These are phyloP conservation scores for Micronisus gabar DNA, from an alignment of 2,113 vertebrate genomes.

Conservation along the genomic window DNA sequence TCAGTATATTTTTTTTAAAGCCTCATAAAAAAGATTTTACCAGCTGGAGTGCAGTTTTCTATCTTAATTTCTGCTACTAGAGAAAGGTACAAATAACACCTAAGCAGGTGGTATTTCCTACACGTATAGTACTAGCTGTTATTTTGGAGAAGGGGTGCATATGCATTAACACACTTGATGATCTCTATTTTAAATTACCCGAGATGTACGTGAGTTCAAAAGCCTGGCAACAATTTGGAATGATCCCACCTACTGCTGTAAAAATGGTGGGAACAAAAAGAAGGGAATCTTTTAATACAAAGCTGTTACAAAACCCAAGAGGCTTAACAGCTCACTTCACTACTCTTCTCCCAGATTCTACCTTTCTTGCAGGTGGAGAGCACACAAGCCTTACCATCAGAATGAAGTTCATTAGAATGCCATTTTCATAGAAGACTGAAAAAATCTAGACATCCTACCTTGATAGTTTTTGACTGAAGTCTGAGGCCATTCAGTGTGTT, in stretches of 20 bases:
- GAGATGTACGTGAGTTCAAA: neutral
- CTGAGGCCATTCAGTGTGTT: slow-evolving; percentile 98
- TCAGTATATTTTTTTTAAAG: neutral
- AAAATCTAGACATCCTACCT: slow-evolving; percentile 79
- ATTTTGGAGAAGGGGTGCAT: neutral
- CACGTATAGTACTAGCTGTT: fast-evolving
- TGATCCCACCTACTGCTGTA: neutral
- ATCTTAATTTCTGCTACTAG: neutral
- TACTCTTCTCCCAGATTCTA: neutral
- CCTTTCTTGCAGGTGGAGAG: neutral
- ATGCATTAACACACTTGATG: neutral
- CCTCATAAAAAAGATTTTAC: neutral
- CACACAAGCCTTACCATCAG: neutral
- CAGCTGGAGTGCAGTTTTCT: neutral
- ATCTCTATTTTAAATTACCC: too few relatives aligned
- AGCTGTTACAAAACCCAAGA: neutral
- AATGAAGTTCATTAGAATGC: neutral
- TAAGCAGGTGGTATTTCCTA: neutral
- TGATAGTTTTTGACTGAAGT: slow-evolving; percentile 99
- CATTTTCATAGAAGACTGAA: neutral
- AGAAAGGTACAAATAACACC: neutral
- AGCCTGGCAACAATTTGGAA: neutral
- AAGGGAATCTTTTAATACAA: neutral
- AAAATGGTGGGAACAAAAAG: neutral
- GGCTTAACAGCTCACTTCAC: neutral